These are phyloP conservation scores for Gymnothorax javanicus DNA, from an alignment of 2,797 vertebrate genomes.

Conservation along the genomic window DNA sequence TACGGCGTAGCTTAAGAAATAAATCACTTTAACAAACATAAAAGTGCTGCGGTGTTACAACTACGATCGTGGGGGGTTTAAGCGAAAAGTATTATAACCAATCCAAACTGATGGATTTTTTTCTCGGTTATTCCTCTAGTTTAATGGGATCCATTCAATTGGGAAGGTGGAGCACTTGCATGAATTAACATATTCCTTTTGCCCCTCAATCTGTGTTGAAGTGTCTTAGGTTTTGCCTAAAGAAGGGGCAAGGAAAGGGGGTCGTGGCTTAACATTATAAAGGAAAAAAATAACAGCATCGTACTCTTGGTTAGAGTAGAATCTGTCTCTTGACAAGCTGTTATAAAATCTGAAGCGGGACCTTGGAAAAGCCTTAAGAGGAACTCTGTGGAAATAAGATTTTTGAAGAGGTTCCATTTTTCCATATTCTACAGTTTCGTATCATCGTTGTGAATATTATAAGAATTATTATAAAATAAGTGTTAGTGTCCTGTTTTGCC, in stretches of 20 bases:
- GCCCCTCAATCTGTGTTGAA: constrained; percentile 76
- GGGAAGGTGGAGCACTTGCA: constrained; percentile 80
- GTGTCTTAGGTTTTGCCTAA: constrained; percentile 77
- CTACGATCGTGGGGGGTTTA: constrained; percentile 33
- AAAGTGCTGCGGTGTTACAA: constrained; percentile 30
- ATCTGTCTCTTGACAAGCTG: constrained; percentile 68
- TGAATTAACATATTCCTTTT: constrained; percentile 81
- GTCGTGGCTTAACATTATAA: constrained; percentile 80
- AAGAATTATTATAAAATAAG: neutral
- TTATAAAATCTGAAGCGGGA: constrained; percentile 57
- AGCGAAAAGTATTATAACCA: constrained; percentile 32
- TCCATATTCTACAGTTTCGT: constrained; percentile 8
- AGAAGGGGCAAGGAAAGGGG: constrained; percentile 74
- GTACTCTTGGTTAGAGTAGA: constrained; percentile 61
- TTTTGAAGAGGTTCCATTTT: constrained; percentile 47
- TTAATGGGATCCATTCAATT: constrained; percentile 79
- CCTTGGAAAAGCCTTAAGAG: constrained; percentile 57
- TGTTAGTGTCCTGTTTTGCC: constrained; percentile 13
- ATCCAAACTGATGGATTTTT: constrained; percentile 74
- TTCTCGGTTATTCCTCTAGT: constrained; percentile 72
- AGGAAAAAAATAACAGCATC: constrained; percentile 79
- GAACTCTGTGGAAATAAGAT: constrained; percentile 64
- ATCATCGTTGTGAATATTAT: neutral
- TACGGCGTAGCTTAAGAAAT: constrained; percentile 28
- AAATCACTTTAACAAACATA: constrained; percentile 29